These are phyloP conservation scores for Hydraecia micacea DNA, from an alignment of 2,888 invertebrate genomes.

Conservation along the genomic window DNA sequence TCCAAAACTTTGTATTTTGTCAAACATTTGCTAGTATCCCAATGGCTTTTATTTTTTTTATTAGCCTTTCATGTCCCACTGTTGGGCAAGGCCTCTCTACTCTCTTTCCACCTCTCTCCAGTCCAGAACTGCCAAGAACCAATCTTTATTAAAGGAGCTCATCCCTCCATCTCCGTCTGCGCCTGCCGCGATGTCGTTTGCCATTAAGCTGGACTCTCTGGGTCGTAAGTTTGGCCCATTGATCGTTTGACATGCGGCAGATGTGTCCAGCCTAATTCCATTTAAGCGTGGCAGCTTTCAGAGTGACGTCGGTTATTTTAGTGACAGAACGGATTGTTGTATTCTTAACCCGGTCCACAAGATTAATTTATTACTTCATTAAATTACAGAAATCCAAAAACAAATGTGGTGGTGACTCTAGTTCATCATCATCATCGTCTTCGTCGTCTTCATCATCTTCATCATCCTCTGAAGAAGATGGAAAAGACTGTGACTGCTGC, in stretches of 20 bases:
- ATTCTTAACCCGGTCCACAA: not conserved
- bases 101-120: not conserved
- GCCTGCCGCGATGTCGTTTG: too few species aligned
- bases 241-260: not conserved
- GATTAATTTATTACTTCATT: not conserved
- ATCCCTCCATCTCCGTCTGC: not conserved
- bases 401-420: conserved; percentile 44
- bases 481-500: conserved; percentile 53
- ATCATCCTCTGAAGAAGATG: conserved; percentile 72
- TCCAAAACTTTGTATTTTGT: not conserved
- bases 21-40: not conserved
- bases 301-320: not conserved
- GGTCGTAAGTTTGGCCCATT: not conserved
- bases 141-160: not conserved
- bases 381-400: conserved; percentile 64
- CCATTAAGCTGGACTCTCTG: too few species aligned
- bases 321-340: not conserved
- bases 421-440: conserved; percentile 53
- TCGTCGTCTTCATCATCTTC: conserved; percentile 65
- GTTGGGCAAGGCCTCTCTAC: not conserved
- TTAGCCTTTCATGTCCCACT: not conserved
- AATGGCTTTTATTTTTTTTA: not conserved
- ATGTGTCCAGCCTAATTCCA: not conserved
- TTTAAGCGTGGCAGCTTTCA: not conserved
- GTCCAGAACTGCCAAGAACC: not conserved